Percentiles rank a stretch among this genome's conserved stretches.
These are phyloP conservation scores for Antheraea yamamai DNA, from an alignment of 2,888 invertebrate species.

Conservation along the genomic window DNA sequence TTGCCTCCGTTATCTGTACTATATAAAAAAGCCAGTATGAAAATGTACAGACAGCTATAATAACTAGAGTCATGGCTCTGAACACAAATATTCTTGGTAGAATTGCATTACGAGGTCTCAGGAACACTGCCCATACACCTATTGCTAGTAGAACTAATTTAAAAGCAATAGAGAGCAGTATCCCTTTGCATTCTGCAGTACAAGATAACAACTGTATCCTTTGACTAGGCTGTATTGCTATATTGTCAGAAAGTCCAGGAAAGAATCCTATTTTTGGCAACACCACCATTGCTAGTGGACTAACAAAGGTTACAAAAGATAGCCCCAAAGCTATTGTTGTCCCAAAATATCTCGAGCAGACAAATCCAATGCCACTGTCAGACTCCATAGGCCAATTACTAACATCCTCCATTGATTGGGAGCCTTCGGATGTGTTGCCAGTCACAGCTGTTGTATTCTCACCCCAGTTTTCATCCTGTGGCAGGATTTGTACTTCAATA, in stretches of 20 bases:
- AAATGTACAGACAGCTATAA: conserved; percentile 95
- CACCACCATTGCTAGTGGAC: conserved; percentile 97
- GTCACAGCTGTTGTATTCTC: conserved; percentile 98
- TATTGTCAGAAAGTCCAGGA: conserved; percentile 86
- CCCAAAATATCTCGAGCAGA: conserved; percentile 92
- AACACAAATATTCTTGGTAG: conserved; percentile 96
- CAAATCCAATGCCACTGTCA: conserved; percentile 85
- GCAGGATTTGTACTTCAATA: conserved; percentile 97
- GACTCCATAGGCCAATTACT: conserved; percentile 91
- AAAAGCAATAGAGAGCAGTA: conserved; percentile 94
- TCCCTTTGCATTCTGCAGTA: conserved; percentile 96
- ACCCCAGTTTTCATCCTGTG: conserved; percentile 99
- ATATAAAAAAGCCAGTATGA: conserved; percentile 99
- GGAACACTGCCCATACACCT: conserved; percentile 96
- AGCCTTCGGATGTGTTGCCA: conserved; percentile 97
- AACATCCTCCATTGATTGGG: conserved; percentile 95
- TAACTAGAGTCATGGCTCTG: conserved; percentile 92
- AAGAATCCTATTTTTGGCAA: conserved; percentile 95
- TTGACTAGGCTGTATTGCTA: conserved; percentile 86
- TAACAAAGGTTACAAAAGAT: conserved; percentile 92
- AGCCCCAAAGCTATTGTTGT: conserved; percentile 90
- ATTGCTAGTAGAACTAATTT: conserved; percentile 94
- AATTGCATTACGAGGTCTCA: conserved; percentile 91
- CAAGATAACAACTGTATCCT: conserved; percentile 89
- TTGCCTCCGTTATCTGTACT: conserved; percentile 92